Evolutionary conservation across 2,888 invertebrate genomes (phyloP).

Genomic region (Pemphredon lugubris): DNA sequence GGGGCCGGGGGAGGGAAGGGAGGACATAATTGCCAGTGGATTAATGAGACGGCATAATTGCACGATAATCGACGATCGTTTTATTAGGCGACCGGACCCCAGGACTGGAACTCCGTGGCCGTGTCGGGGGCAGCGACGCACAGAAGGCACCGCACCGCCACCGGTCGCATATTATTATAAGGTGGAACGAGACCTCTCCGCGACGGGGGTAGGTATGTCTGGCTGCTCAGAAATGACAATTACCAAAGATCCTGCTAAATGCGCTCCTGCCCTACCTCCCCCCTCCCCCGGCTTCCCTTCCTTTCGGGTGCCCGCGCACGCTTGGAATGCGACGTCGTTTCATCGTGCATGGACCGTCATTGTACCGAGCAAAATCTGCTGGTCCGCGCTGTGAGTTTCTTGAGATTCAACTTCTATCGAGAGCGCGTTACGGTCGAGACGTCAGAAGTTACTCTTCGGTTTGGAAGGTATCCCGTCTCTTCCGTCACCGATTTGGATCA

Average conservation of each 20-base stretch:
- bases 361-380: conserved; percentile 44
- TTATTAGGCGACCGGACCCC: conserved; percentile 70
- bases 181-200: conserved; percentile 56
- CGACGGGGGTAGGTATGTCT: conserved; percentile 70
- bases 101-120: conserved; percentile 50
- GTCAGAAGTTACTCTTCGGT: too few relatives aligned
- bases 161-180: conserved; percentile 77
- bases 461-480: too few relatives aligned
- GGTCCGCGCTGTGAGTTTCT: conserved; percentile 5
- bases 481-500: too few relatives aligned
- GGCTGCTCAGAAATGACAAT: conserved; percentile 78
- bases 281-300: background rate
- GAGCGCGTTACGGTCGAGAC: too few relatives aligned
- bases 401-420: background rate
- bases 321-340: conserved; percentile 67
- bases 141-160: conserved; percentile 56
- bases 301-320: conserved; percentile 23
- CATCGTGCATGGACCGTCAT: conserved; percentile 41
- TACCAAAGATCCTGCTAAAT: conserved; percentile 70
- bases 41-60: conserved; percentile 81
- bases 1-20: conserved; percentile 25
- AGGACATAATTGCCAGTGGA: conserved; percentile 77
- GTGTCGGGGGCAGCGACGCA: conserved; percentile 30
- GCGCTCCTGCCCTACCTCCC: conserved; percentile 17
- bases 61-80: conserved; percentile 80